phyloP scores from a whole-genome alignment of 2,113 vertebrate species.

The Trematocara unimaculatum region DNA sequence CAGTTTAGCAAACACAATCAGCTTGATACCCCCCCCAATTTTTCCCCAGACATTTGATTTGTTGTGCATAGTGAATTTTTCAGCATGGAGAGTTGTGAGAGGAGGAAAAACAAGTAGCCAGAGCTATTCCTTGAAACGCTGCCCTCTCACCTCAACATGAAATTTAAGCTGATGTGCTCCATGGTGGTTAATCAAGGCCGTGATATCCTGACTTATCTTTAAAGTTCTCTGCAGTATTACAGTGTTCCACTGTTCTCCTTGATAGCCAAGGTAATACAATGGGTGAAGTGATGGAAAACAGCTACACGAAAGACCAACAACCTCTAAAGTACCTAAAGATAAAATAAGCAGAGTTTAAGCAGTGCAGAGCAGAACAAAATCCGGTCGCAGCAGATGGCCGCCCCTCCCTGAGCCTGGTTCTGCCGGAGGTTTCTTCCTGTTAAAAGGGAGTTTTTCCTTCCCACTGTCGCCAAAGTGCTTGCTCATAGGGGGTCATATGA shows the following conservation, averaged over 20 bases:
- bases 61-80: rapidly evolving
- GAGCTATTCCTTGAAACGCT: neutral
- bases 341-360: neutral
- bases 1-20: neutral
- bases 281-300: neutral
- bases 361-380: neutral
- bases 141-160: neutral
- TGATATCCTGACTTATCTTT: neutral
- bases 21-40: neutral
- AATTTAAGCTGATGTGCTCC: neutral
- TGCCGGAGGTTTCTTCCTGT: no score
- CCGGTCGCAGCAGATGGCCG: no score
- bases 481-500: no score
- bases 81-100: rapidly evolving
- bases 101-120: neutral
- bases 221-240: neutral
- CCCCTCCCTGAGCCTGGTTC: no score
- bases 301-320: neutral
- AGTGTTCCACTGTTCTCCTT: neutral
- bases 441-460: no score
- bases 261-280: neutral
- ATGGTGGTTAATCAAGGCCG: neutral
- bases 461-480: no score
- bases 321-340: neutral
- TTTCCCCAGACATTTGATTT: neutral